A percentile compares a stretch with the other conserved stretches of the same genome.
These are phyloP conservation scores for Ondatra zibethicus DNA, from an alignment of 2,113 vertebrate species.

Conservation along the genomic window DNA sequence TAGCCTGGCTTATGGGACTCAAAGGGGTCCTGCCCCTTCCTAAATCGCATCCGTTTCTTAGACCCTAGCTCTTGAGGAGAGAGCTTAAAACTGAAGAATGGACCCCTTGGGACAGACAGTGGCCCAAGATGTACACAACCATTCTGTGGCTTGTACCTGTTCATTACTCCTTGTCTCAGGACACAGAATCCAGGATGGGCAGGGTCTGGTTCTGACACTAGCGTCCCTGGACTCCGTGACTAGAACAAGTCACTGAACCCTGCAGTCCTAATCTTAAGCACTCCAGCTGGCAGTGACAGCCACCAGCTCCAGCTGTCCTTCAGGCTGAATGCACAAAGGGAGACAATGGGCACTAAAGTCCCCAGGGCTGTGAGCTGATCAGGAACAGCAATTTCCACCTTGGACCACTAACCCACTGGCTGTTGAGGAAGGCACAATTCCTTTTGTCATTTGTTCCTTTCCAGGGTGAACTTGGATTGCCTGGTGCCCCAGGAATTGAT, in stretches of 20 bases:
- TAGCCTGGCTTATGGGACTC: neutral
- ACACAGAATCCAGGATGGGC: neutral
- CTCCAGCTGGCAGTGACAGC: neutral
- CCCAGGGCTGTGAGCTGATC: fast-evolving
- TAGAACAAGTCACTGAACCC: neutral
- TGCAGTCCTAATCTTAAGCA: neutral
- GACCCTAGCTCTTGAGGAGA: neutral
- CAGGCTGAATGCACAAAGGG: neutral
- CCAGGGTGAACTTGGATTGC: slow-evolving; percentile 95
- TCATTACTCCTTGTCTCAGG: neutral
- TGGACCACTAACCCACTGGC: neutral
- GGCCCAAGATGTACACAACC: neutral
- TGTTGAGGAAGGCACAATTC: fast-evolving
- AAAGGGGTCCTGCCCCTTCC: neutral
- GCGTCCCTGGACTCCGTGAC: neutral
- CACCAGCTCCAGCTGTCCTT: fast-evolving
- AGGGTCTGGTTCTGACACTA: neutral
- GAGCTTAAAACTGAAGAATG: neutral
- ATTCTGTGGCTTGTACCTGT: fast-evolving
- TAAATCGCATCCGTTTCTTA: neutral
- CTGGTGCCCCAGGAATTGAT: slow-evolving; percentile 92
- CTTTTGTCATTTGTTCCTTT: neutral
- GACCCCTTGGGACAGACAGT: neutral
- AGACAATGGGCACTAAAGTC: neutral
- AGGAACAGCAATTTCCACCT: neutral